A percentile compares a stretch with the other conserved stretches of the same genome.
Conservation (phyloP, 2,888 invertebrate species). For the Synanthedon tipuliformis region DNA sequence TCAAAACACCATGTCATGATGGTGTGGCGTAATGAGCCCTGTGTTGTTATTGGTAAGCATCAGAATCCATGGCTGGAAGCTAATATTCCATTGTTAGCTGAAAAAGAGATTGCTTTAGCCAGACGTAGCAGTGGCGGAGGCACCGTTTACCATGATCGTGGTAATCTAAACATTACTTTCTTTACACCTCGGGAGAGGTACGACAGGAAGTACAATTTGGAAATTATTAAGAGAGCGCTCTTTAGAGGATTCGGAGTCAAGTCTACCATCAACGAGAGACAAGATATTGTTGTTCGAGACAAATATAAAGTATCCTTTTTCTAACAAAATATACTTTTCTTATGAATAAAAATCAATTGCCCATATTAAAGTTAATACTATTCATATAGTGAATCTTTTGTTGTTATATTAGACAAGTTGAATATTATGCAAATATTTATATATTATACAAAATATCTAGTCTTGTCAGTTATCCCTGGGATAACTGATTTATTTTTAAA, state of each 20-base stretch:
- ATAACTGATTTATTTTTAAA: too few species aligned
- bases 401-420: too few species aligned
- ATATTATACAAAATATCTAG: too few species aligned
- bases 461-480: too few species aligned
- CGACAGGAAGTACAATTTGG: constrained; percentile 87
- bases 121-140: constrained; percentile 96
- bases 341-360: neutral
- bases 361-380: too few species aligned
- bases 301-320: constrained; percentile 77
- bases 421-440: too few species aligned
- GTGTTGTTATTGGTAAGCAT: constrained; percentile 95
- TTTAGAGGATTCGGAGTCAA: constrained; percentile 85
- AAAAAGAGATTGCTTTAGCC: constrained; percentile 79
- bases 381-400: too few species aligned
- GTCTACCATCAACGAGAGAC: constrained; percentile 80
- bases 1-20: constrained; percentile 85
- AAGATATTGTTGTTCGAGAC: constrained; percentile 86
- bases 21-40: constrained; percentile 93
- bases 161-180: constrained; percentile 93
- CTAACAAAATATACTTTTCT: neutral
- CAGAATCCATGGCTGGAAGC: constrained; percentile 98
- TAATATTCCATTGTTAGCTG: constrained; percentile 76
- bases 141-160: constrained; percentile 95
- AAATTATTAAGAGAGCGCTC: constrained; percentile 85
- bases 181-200: constrained; percentile 87